These are phyloP conservation scores for Steinernema hermaphroditum DNA, from an alignment of 2,888 invertebrate genomes.

Conservation along the genomic window DNA sequence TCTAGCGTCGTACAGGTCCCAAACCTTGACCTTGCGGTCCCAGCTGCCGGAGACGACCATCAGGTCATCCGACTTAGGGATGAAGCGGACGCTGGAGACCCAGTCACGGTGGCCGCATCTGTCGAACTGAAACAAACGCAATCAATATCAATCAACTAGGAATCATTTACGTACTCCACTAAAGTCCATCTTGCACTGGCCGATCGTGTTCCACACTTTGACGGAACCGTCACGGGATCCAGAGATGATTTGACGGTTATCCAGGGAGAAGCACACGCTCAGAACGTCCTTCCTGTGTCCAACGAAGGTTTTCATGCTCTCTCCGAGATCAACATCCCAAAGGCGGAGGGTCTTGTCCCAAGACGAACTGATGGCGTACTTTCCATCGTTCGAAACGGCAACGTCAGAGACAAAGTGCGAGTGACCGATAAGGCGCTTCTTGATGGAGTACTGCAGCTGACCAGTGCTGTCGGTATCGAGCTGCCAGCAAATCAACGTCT, in stretches of 20 bases:
- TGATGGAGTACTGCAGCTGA: constrained; percentile 89
- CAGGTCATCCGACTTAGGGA: constrained; percentile 94
- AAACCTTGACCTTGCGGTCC: constrained; percentile 91
- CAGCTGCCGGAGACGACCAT: constrained; percentile 88
- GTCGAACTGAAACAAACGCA: constrained; percentile 41
- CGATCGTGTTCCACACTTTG: constrained; percentile 96
- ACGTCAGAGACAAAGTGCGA: constrained; percentile 96
- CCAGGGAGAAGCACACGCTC: constrained; percentile 95
- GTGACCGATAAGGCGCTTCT: constrained; percentile 79
- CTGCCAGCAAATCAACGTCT: constrained; percentile 90
- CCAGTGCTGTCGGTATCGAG: constrained; percentile 94
- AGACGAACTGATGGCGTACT: constrained; percentile 94
- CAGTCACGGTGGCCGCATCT: constrained; percentile 84
- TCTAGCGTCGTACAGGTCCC: constrained; percentile 96
- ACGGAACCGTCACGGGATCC: constrained; percentile 96
- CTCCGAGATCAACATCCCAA: constrained; percentile 76
- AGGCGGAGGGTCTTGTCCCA: constrained; percentile 97
- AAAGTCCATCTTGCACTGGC: constrained; percentile 92
- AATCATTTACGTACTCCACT: background rate
- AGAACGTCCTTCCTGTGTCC: constrained; percentile 98
- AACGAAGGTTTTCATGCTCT: constrained; percentile 89
- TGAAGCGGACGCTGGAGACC: constrained; percentile 96
- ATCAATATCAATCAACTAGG: background rate
- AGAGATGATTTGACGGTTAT: constrained; percentile 97
- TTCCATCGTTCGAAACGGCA: constrained; percentile 94